Evolutionary conservation across 37 sponge, comb jelly and placozoan genomes (phyloP).

Genomic region (Tethya wilhelma): DNA sequence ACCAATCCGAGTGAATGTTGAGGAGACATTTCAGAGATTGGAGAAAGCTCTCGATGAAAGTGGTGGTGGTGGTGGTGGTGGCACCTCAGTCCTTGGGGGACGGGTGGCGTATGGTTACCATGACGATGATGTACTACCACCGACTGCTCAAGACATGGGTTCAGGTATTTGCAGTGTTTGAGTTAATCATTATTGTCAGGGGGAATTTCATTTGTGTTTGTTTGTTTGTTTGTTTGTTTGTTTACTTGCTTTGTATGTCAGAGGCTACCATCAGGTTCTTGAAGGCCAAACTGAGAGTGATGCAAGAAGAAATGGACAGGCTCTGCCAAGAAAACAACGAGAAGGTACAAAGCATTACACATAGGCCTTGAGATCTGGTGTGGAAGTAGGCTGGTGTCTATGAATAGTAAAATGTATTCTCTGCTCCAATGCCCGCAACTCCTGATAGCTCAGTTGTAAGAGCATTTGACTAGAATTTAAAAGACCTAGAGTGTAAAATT

Average conservation of each 20-base stretch:
- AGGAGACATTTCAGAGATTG: background rate
- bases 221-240: background rate
- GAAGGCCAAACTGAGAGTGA: constrained; percentile 95
- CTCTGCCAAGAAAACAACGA: constrained; percentile 69
- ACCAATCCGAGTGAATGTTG: background rate
- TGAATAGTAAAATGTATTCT: no score
- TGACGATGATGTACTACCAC: constrained; percentile 58
- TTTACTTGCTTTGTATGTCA: constrained; percentile 10
- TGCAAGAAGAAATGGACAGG: constrained; percentile 96
- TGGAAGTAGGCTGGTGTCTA: no score
- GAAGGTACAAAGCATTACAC: constrained; percentile 43
- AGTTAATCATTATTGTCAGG: background rate
- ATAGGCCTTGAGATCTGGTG: no score
- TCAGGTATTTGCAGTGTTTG: constrained; percentile 47
- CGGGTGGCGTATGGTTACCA: background rate
- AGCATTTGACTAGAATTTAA: no score
- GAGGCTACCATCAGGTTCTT: constrained; percentile 84
- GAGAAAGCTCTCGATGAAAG: constrained; percentile 11
- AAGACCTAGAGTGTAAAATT: background rate
- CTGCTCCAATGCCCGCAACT: no score
- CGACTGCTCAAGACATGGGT: constrained; percentile 72
- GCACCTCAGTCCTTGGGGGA: background rate
- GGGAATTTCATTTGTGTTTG: background rate
- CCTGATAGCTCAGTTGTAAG: no score
- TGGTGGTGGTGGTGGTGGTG: background rate